Percentiles rank a stretch among this genome's conserved stretches.
Conservation (phyloP, 2,888 invertebrate genomes). For the Thera obeliscata region DNA sequence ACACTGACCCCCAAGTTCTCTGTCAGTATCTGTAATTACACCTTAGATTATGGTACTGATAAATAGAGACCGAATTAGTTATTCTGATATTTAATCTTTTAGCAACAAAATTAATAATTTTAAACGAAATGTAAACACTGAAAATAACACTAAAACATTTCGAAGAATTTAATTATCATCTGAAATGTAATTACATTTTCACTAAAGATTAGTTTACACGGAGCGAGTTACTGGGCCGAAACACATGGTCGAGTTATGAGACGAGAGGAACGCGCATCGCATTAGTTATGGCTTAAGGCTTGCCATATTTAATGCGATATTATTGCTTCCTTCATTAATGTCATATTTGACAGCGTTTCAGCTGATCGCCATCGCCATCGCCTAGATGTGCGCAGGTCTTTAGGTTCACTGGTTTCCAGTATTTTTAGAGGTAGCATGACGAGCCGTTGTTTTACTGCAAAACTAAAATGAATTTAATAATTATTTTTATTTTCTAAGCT, state of each 20-base stretch:
- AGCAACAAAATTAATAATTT: background rate
- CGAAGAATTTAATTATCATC: slow-evolving; percentile 8
- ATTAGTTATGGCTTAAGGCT: background rate
- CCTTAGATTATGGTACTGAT: no score
- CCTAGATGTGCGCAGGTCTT: background rate
- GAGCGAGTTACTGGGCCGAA: slow-evolving; percentile 1
- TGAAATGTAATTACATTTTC: slow-evolving; percentile 5
- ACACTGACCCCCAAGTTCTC: no score
- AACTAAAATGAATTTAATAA: background rate
- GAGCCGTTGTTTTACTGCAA: background rate
- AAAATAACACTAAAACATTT: slow-evolving; percentile 4
- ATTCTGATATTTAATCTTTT: background rate
- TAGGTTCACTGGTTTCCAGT: background rate
- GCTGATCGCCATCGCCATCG: no score
- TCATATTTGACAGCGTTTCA: no score
- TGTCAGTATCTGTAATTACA: no score
- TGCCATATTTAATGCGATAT: background rate
- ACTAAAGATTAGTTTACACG: background rate
- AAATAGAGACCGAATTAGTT: background rate
- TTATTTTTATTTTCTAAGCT: no score
- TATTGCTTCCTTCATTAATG: no score
- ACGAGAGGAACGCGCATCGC: background rate
- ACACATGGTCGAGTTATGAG: background rate
- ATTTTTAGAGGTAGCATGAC: background rate
- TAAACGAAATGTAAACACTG: slow-evolving; percentile 3